Conservation (phyloP, 2,888 invertebrate genomes). For the Chymomyza amoena region DNA sequence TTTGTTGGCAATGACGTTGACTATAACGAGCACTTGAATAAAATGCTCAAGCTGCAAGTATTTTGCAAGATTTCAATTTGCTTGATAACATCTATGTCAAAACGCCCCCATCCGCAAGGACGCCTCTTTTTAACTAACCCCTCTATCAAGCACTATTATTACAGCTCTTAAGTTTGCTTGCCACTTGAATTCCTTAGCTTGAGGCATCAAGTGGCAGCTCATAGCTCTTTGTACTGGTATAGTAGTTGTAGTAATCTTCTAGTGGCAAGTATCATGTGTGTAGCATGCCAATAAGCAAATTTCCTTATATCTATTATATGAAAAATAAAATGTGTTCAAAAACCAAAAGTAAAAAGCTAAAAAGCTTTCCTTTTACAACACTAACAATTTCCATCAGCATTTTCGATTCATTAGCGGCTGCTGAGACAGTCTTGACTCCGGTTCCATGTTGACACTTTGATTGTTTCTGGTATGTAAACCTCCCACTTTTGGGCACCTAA, state of each 20-base stretch:
- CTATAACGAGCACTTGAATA: constrained; percentile 25
- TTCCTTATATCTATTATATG: constrained; percentile 6
- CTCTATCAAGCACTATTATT: background rate
- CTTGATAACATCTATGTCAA: constrained; percentile 50
- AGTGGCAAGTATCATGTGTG: background rate
- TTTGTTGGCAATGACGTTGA: constrained; percentile 4
- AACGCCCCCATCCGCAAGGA: background rate
- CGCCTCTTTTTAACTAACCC: background rate
- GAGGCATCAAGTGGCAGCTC: background rate
- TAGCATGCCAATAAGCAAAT: constrained; percentile 16
- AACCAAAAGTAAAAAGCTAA: background rate
- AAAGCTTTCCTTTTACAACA: constrained; percentile 8
- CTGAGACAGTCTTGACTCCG: background rate
- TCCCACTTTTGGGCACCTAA: background rate
- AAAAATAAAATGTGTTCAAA: background rate
- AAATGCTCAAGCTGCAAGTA: constrained; percentile 35
- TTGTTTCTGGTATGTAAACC: constrained; percentile 5
- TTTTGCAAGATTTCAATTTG: constrained; percentile 69
- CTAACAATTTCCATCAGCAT: constrained; percentile 11
- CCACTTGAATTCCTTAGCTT: constrained; percentile 18
- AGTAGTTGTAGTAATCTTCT: background rate
- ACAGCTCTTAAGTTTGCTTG: background rate
- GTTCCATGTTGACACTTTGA: constrained; percentile 28
- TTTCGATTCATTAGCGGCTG: constrained; percentile 11
- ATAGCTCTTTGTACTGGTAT: background rate